Base-by-base conservation (phyloP, 2,797 vertebrate species). In the Poeciliopsis infans region DNA sequence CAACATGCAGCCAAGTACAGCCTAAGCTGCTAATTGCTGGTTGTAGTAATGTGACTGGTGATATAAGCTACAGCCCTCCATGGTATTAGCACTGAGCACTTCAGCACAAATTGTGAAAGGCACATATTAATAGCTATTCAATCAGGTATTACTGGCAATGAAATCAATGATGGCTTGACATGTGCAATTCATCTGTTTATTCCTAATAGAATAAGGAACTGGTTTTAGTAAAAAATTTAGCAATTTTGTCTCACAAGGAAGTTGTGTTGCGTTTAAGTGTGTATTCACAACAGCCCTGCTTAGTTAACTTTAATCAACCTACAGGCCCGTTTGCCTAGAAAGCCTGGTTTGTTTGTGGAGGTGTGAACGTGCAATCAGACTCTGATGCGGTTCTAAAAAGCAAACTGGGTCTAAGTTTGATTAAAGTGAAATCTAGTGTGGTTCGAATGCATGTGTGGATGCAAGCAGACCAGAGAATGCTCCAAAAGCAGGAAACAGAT, bases 21-120 rank as follows among this genome's bases (percentile, higher is more conserved):
- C 89, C 90, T 92, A 82, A 91, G 94, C 91, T 91, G 90, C 90
- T 95, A 95, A 95, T 94, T 95, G 93, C 91, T 82, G 86, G 90
- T 84, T 91, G 87, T 88, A 87, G 87, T 90, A 90, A 91, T 92
- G 84, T 85, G 84, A 89, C 87, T 87, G 78, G 88, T 89, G 90
- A 92, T 86, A 83, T 85, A 88, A 84, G 82, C 86, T 82, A 81
- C 41, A 75, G 88, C 74, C 81, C 86, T 89, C 83, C n/a, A 33
- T 88, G 85, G 86, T 76, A 84, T 85, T 82, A 73, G 72, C 51
- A 59, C 72, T 77, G 87, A 88, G 86, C 70, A 74, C 47, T 23
- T 31, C 46, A 53, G 70, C 51, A 68, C 57, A 39, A 47, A 25
- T 61, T 77, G 76, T 83, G 70, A 82, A 78, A 76, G 75, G 68